Evolutionary conservation across 2,888 invertebrate species (phyloP).

Genomic region (Tetramorium bicarinatum): DNA sequence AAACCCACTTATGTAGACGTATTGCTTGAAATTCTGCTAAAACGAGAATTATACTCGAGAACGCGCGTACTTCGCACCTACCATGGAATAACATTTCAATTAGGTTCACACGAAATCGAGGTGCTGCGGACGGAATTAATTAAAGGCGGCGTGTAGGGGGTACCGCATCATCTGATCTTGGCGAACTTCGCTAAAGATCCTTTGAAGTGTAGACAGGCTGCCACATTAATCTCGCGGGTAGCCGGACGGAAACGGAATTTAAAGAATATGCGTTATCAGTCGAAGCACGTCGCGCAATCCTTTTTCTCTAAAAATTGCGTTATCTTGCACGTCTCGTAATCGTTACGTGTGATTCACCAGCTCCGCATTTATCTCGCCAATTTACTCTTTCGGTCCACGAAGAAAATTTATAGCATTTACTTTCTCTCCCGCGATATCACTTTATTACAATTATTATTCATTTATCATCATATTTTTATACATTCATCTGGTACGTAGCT

Average conservation of each 20-base stretch:
- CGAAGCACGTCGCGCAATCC: slow-evolving; percentile 35
- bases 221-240: slow-evolving; percentile 44
- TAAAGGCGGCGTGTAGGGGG: slow-evolving; percentile 30
- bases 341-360: slow-evolving; percentile 36
- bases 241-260: slow-evolving; percentile 26
- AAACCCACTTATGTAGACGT: neutral
- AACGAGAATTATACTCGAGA: neutral
- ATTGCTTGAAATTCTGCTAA: slow-evolving; percentile 12
- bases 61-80: neutral
- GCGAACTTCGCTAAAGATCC: slow-evolving; percentile 48
- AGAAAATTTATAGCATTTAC: slow-evolving; percentile 22
- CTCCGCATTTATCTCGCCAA: slow-evolving; percentile 43
- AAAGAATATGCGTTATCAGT: slow-evolving; percentile 38
- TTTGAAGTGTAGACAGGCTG: slow-evolving; percentile 48
- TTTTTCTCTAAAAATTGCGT: slow-evolving; percentile 46
- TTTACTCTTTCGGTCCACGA: slow-evolving; percentile 21
- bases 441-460: slow-evolving; percentile 30
- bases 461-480: slow-evolving; percentile 9
- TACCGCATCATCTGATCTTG: slow-evolving; percentile 42
- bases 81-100: slow-evolving; percentile 41
- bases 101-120: slow-evolving; percentile 41
- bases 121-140: slow-evolving; percentile 45
- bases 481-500: neutral
- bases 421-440: neutral
- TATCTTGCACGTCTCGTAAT: slow-evolving; percentile 47